A percentile compares a stretch with the other conserved stretches of the same genome.
Conservation (phyloP, 2,888 invertebrate species). For the Metopia argyrocephala region DNA sequence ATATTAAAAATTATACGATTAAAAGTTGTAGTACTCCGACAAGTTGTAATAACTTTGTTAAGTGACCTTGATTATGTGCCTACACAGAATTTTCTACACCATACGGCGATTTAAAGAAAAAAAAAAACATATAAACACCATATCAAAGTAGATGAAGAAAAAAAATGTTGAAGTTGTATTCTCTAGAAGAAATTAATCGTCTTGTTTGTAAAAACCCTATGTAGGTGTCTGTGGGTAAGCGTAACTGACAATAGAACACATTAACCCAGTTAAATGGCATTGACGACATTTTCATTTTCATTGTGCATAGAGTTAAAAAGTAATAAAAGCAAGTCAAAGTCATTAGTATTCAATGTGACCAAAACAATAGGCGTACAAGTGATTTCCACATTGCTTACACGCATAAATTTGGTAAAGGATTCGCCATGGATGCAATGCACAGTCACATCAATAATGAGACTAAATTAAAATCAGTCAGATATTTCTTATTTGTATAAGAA, state of each 20-base stretch:
- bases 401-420: conserved; percentile 73
- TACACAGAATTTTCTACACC: no score
- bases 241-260: conserved; percentile 13
- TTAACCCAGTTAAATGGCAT: conserved; percentile 21
- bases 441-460: conserved; percentile 71
- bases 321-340: conserved; percentile 40
- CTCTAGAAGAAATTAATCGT: conserved; percentile 44
- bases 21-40: no score
- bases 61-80: conserved; percentile 48
- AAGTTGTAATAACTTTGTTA: no score
- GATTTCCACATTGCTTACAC: conserved; percentile 75
- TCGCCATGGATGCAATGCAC: conserved; percentile 69
- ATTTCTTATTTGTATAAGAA: conserved; percentile 3
- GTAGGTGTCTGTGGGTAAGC: conserved; percentile 6
- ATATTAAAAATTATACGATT: no score
- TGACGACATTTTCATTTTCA: not conserved
- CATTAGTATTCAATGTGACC: conserved; percentile 55
- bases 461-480: conserved; percentile 48
- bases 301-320: conserved; percentile 4
- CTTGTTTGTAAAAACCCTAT: conserved; percentile 16
- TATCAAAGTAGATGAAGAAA: not conserved
- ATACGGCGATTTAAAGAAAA: no score
- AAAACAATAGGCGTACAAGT: conserved; percentile 67
- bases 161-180: conserved; percentile 20
- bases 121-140: no score